A percentile compares a stretch with the other conserved stretches of the same genome.
Evolutionary conservation across 2,888 invertebrate genomes (phyloP).

Genomic region (Drosophila melanosoma): DNA sequence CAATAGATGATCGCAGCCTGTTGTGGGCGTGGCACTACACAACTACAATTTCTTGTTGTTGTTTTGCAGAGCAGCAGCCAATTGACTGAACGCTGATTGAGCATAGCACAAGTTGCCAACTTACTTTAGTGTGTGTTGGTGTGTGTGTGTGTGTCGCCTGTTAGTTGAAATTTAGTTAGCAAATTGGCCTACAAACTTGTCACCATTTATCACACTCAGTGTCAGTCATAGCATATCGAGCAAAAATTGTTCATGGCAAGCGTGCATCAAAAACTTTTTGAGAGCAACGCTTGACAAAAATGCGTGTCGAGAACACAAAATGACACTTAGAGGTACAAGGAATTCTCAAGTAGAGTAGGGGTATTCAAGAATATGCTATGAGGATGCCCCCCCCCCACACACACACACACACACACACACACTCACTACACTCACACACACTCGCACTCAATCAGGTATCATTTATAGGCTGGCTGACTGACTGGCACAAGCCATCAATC

Average conservation of each 20-base stretch:
- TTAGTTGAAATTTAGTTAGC: conserved; percentile 70
- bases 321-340: conserved; percentile 77
- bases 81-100: conserved; percentile 53
- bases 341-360: conserved; percentile 1
- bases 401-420: conserved; percentile 17
- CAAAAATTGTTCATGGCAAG: conserved; percentile 44
- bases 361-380: conserved; percentile 44
- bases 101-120: conserved; percentile 22
- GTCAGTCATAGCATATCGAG: conserved; percentile 61
- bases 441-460: conserved; percentile 75
- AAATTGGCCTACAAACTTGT: conserved; percentile 81
- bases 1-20: conserved; percentile 59
- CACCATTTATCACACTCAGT: conserved; percentile 80
- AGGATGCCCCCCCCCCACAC: conserved; percentile 24
- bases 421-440: conserved; percentile 54
- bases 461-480: conserved; percentile 48
- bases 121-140: neutral
- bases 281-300: conserved; percentile 61
- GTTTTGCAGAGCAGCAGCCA: conserved; percentile 42
- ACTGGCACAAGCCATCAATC: conserved; percentile 74
- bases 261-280: conserved; percentile 62
- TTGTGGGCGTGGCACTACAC: conserved; percentile 53
- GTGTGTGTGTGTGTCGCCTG: conserved; percentile 50
- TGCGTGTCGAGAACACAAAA: conserved; percentile 80
- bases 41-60: neutral